Evolutionary conservation across 2,113 vertebrate species (phyloP).

Genomic region (Phrynosoma blainvillii): DNA sequence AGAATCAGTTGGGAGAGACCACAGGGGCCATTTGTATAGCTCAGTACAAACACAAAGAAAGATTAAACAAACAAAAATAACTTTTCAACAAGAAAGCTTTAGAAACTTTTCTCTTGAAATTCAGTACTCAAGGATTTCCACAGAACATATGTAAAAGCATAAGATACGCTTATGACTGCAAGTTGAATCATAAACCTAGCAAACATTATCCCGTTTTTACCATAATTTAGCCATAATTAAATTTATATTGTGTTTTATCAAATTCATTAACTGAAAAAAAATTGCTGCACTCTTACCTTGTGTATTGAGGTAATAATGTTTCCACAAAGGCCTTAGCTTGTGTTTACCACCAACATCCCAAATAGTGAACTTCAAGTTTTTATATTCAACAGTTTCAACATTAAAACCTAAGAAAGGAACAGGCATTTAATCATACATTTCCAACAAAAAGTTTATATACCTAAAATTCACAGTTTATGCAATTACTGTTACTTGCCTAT

Average conservation of each 20-base stretch:
- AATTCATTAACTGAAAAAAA: neutral
- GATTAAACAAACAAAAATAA: conserved; percentile 37
- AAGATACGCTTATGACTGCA: neutral
- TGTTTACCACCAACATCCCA: conserved; percentile 99
- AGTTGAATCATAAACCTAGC: conserved; percentile 4
- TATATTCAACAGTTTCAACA: conserved; percentile 98
- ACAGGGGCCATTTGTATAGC: neutral
- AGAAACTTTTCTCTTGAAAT: neutral
- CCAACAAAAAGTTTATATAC: conserved; percentile 35
- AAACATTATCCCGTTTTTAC: conserved; percentile 27
- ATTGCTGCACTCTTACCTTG: conserved; percentile 83
- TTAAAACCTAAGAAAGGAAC: conserved; percentile 85
- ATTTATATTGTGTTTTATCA: neutral
- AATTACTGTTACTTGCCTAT: conserved; percentile 83
- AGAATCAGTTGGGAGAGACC: too few species aligned
- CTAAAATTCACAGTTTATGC: conserved; percentile 19
- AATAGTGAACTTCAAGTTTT: conserved; percentile 98
- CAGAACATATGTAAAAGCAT: neutral
- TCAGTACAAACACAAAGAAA: too few species aligned
- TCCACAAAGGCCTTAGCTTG: conserved; percentile 96
- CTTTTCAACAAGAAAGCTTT: neutral
- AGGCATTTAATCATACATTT: conserved; percentile 30
- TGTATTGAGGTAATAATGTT: conserved; percentile 98
- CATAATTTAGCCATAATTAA: neutral
- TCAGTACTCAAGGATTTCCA: neutral